Conservation (phyloP, 1,140 invertebrate genomes). For the Onthophagus taurus region DNA sequence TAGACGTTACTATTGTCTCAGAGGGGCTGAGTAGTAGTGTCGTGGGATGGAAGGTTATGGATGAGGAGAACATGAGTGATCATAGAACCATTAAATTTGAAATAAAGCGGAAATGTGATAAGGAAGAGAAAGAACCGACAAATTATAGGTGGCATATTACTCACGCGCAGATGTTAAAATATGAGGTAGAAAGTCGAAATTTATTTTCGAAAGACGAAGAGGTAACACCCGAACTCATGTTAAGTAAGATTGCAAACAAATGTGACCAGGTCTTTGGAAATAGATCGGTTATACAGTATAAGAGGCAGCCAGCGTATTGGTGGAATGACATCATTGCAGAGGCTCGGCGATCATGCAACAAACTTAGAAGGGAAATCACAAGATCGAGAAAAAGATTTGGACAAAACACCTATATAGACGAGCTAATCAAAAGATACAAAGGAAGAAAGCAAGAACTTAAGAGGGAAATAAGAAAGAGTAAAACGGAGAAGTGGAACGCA, state of each 20-base stretch:
- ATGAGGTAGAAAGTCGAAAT: neutral
- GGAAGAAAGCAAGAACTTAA: slow-evolving; percentile 7
- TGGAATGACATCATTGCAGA: neutral
- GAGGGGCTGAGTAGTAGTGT: neutral
- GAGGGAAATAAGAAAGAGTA: slow-evolving; percentile 8
- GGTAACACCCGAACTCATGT: neutral
- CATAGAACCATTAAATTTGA: slow-evolving; percentile 1
- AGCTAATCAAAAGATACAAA: slow-evolving; percentile 2
- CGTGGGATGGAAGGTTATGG: neutral
- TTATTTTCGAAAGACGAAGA: neutral
- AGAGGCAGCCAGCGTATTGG: neutral
- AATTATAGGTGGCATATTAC: neutral
- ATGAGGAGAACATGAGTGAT: slow-evolving; percentile 11
- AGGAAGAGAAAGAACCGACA: neutral
- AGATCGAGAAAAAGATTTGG: neutral
- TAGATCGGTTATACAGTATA: neutral
- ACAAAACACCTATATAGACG: neutral
- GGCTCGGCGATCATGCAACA: neutral
- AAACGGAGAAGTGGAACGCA: slow-evolving; percentile 10
- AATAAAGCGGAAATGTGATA: neutral
- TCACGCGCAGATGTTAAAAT: neutral
- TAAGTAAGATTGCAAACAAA: neutral
- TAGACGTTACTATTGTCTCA: neutral
- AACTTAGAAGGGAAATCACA: neutral
- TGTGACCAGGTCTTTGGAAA: neutral